Percentiles rank a stretch among this genome's conserved stretches.
Evolutionary conservation across 2,797 vertebrate species (phyloP).

Genomic region (Rhincodon typus): DNA sequence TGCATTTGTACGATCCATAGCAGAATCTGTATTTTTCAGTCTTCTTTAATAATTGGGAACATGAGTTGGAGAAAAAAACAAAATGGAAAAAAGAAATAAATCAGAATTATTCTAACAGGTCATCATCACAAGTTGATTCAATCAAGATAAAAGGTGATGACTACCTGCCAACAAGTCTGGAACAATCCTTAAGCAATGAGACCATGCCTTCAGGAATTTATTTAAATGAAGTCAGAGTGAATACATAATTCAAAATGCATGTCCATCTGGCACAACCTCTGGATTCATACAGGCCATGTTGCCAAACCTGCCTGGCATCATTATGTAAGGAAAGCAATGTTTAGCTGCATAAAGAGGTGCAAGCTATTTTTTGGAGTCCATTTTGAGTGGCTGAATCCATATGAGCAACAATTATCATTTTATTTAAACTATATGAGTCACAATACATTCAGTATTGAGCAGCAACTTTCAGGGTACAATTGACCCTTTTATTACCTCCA

Average conservation of each 20-base stretch:
- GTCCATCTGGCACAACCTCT: slow-evolving; percentile 13
- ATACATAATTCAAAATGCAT: slow-evolving; percentile 25
- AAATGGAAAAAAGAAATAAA: not conserved
- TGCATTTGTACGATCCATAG: not conserved
- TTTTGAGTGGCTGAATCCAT: not conserved
- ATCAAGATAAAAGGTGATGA: not conserved
- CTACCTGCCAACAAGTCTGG: not conserved
- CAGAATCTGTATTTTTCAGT: not conserved
- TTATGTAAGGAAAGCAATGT: not conserved
- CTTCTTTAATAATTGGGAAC: not conserved
- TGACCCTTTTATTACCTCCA: not conserved
- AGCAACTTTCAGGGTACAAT: not conserved
- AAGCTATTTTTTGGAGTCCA: not conserved
- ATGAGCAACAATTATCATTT: not conserved
- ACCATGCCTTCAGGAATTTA: slow-evolving; percentile 22
- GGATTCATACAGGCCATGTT: slow-evolving; percentile 4
- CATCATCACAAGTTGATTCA: slow-evolving; percentile 16
- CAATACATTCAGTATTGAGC: not conserved
- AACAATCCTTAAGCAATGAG: slow-evolving; percentile 16
- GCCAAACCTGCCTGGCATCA: not conserved
- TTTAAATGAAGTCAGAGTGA: slow-evolving; percentile 14
- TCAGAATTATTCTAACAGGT: not conserved
- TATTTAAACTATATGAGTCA: not conserved
- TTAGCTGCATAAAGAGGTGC: not conserved
- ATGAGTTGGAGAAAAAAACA: not conserved